Evolutionary conservation across 2,888 invertebrate genomes (phyloP).

Genomic region (Blera fallax): DNA sequence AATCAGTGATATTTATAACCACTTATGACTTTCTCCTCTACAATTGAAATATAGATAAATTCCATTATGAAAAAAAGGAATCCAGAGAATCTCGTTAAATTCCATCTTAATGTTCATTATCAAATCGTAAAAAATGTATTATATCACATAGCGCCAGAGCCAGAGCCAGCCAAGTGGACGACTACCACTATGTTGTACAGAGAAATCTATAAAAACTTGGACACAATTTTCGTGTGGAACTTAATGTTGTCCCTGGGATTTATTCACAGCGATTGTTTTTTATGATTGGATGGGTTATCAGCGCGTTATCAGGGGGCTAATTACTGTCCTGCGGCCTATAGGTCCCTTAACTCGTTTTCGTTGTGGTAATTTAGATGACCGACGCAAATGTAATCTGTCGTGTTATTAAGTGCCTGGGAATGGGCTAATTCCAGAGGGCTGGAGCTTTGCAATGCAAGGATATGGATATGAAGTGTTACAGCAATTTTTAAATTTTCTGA

Average conservation of each 20-base stretch:
- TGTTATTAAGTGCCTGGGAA: constrained; percentile 54
- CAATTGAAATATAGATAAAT: constrained; percentile 48
- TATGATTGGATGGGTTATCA: constrained; percentile 76
- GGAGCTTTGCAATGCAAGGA: not conserved
- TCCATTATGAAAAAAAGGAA: constrained; percentile 30
- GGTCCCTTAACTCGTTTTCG: constrained; percentile 73
- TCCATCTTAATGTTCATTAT: constrained; percentile 73
- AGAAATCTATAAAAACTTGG: constrained; percentile 47
- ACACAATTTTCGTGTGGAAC: constrained; percentile 55
- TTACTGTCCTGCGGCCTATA: constrained; percentile 77
- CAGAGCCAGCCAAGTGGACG: constrained; percentile 28
- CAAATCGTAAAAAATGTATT: constrained; percentile 74
- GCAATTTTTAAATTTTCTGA: not conserved
- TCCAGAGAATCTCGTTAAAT: constrained; percentile 60
- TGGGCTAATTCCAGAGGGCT: constrained; percentile 22
- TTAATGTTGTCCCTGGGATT: constrained; percentile 70
- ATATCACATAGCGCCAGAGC: constrained; percentile 28
- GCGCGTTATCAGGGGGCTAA: constrained; percentile 79
- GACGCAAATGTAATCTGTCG: constrained; percentile 56
- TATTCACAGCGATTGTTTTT: constrained; percentile 67
- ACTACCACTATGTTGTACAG: constrained; percentile 39
- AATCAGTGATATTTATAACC: not conserved
- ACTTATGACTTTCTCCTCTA: not conserved
- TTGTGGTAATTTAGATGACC: constrained; percentile 66
- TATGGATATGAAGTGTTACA: not conserved